phyloP scores from a whole-genome alignment of 2,113 vertebrate genomes.

The Sterrhoptilus dennistouni region DNA sequence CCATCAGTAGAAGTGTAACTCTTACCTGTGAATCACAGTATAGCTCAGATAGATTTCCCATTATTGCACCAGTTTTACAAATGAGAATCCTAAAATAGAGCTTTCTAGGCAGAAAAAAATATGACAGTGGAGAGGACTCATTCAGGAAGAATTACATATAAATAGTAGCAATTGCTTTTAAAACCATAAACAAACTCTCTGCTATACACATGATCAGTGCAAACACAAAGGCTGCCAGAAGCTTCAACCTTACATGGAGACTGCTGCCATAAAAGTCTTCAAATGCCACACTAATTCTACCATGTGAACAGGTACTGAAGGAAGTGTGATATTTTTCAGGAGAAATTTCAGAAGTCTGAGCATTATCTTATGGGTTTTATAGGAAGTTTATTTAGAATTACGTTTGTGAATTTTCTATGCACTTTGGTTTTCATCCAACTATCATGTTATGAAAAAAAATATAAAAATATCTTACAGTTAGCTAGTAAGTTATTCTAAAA shows the following conservation, averaged over 20 bases:
- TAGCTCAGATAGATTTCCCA: neutral
- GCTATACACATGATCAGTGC: fast-evolving
- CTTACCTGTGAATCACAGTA: neutral
- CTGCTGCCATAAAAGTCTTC: neutral
- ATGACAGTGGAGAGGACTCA: neutral
- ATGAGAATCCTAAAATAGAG: neutral
- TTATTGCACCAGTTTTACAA: neutral
- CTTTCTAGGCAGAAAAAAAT: neutral
- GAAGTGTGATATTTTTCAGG: neutral
- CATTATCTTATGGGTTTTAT: neutral
- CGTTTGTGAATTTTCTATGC: neutral
- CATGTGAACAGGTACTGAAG: neutral
- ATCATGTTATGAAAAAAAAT: neutral
- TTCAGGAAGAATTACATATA: neutral
- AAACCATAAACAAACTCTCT: neutral
- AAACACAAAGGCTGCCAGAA: no score
- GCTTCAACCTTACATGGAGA: no score
- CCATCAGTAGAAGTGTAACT: neutral
- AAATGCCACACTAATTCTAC: neutral
- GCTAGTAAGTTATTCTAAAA: neutral
- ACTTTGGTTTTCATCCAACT: neutral
- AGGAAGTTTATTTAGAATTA: neutral
- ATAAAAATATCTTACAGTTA: neutral
- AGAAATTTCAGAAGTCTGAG: neutral
- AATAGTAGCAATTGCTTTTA: neutral